These are phyloP conservation scores for Alsophila aescularia DNA, from an alignment of 2,888 invertebrate species.

Conservation along the genomic window DNA sequence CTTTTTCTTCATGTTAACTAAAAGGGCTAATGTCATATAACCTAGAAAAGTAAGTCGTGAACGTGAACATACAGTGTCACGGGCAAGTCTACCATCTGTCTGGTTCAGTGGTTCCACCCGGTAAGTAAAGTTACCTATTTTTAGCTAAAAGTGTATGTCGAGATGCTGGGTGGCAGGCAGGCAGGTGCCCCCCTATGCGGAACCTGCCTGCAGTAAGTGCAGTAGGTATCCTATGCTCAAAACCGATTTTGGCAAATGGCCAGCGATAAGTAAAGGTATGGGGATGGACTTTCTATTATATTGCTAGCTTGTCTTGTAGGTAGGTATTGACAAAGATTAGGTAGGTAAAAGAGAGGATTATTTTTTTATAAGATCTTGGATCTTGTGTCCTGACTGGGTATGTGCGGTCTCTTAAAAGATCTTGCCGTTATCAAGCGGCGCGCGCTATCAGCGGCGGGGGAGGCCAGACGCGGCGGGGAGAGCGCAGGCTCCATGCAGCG, in stretches of 20 bases:
- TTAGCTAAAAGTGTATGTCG: constrained; percentile 30
- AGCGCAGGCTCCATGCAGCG: constrained; percentile 85
- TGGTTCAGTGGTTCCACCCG: constrained; percentile 18
- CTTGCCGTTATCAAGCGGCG: constrained; percentile 70
- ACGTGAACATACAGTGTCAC: constrained; percentile 15
- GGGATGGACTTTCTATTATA: constrained; percentile 45
- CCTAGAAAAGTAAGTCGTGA: constrained; percentile 14
- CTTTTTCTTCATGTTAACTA: not conserved
- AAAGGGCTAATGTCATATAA: constrained; percentile 4
- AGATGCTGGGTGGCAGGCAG: constrained; percentile 29
- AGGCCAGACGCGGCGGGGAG: constrained; percentile 48
- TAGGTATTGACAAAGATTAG: not conserved
- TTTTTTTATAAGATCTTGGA: no score
- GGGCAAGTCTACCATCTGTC: constrained; percentile 38
- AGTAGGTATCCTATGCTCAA: not conserved
- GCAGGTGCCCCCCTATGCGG: constrained; percentile 26
- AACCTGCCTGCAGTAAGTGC: constrained; percentile 20
- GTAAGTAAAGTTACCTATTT: no score
- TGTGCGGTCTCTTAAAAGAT: constrained; percentile 54
- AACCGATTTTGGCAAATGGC: constrained; percentile 38
- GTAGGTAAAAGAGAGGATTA: no score
- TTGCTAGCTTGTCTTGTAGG: constrained; percentile 18
- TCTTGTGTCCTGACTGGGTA: constrained; percentile 15
- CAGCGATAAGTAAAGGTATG: no score
- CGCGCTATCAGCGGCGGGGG: constrained; percentile 60